Base-by-base conservation (phyloP, 2,113 vertebrate species). In the Nerophis ophidion region DNA sequence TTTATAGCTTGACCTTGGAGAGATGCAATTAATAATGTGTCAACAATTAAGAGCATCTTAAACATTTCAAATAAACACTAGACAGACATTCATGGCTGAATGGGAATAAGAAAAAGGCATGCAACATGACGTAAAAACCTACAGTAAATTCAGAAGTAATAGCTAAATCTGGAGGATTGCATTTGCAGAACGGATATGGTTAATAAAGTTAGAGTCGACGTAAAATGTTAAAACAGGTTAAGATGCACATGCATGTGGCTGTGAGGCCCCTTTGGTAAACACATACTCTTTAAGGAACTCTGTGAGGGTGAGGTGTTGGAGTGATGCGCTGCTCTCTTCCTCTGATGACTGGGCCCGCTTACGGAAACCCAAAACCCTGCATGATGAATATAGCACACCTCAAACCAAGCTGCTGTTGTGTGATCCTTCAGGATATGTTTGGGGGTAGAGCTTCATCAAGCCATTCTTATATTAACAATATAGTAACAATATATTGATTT, bases 271-370 rank as follows among this genome's bases (percentile, higher is more conserved):
- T 62, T 63, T 68, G 69, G 62, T 77, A 73, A 72, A 72, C 72
- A 90, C 89, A 71, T 90, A 90, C 89, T 90, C 89, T 88, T 90
- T 89, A 80, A 90, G 88, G 85, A 90, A 90, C 81, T 90, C 89
- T 76, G 87, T 85, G 76, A 90, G 87, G 75, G 88, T 90, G 74
- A 90, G 88, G 77, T 90, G 89, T 78, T 89, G 84, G 68, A 88
- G 77, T 55, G 86, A 82, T 54, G 86, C 68, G 75, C 83, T 82
- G 85, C 82, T 82, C 79, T 89, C 87, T 68, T 90, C 89, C 80
- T 89, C 89, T 61, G 89, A 85, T 74, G 89, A 89, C 81, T 89
- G 89, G 81, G 87, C 84, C 86, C 89, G 75, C 74, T 90, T 90
- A 89, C 85, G 88, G 88, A 89, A 89, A 87, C 85, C 85, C 86